These are phyloP conservation scores for Copsychus sechellarum DNA, from an alignment of 2,113 vertebrate species.

Conservation along the genomic window DNA sequence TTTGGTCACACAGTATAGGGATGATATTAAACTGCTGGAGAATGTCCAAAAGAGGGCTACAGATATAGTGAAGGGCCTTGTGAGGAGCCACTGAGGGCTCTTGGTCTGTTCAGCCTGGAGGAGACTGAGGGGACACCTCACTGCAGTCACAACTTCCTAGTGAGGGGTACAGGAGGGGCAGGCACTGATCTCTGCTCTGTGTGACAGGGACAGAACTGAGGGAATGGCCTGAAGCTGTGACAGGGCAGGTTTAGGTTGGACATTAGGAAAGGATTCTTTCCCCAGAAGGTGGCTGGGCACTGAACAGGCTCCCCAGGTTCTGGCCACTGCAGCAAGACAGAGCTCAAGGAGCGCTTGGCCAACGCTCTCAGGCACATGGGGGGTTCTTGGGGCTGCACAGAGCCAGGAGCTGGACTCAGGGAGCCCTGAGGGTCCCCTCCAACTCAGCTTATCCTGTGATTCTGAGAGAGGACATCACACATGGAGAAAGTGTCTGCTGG, in stretches of 20 bases:
- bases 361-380: not conserved
- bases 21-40: not conserved
- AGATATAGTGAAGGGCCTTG: not conserved
- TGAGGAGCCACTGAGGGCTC: not conserved
- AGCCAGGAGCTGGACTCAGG: not conserved
- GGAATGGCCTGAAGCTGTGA: not conserved
- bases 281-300: not conserved
- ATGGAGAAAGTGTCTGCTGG: not conserved
- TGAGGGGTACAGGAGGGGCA: accelerated
- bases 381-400: not conserved
- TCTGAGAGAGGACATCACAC: not conserved
- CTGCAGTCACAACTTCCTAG: accelerated
- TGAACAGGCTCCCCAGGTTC: not conserved
- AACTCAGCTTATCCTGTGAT: not conserved
- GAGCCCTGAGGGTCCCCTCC: not conserved
- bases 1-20: not conserved
- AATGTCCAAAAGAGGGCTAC: not conserved
- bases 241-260: not conserved
- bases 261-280: not conserved
- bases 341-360: not conserved
- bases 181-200: not conserved
- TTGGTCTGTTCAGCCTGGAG: not conserved
- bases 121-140: not conserved
- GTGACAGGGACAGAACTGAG: accelerated
- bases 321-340: not conserved